phyloP scores from a whole-genome alignment of 2,113 vertebrate genomes.

The Stigmatopora argus region DNA sequence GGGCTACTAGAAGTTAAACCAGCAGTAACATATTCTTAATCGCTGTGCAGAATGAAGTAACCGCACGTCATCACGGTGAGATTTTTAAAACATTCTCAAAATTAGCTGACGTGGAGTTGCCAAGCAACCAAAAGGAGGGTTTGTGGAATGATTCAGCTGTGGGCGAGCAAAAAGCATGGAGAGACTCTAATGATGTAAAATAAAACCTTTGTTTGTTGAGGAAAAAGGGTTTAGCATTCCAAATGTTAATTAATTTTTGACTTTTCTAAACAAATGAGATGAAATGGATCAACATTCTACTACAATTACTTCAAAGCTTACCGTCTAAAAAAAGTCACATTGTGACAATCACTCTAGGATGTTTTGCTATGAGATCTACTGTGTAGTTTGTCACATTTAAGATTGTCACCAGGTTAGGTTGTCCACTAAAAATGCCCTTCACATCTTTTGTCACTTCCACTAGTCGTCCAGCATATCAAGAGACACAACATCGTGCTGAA shows the following conservation, averaged over 20 bases:
- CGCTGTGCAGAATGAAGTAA: conserved; percentile 14
- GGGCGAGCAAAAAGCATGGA: conserved; percentile 22
- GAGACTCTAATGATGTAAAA: background rate
- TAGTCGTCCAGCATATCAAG: conserved; percentile 98
- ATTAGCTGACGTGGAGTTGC: conserved; percentile 39
- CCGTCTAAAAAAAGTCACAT: background rate
- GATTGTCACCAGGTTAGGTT: no score
- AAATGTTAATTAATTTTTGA: background rate
- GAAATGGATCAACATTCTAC: background rate
- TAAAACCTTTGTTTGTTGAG: background rate
- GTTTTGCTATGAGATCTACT: background rate
- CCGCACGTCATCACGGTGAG: conserved; percentile 13
- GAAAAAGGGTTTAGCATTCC: background rate
- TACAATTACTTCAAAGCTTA: background rate
- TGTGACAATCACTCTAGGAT: background rate
- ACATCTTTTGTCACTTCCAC: conserved; percentile 32
- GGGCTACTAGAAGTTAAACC: conserved; percentile 17
- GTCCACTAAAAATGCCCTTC: background rate
- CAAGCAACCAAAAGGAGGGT: conserved; percentile 50
- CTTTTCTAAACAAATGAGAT: background rate
- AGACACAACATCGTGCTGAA: conserved; percentile 97
- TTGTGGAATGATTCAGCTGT: conserved; percentile 27
- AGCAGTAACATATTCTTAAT: conserved; percentile 16
- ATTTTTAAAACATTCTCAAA: conserved; percentile 37
- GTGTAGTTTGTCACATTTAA: background rate